These are phyloP conservation scores for Drosophila nigromelanica DNA, from an alignment of 1,140 invertebrate species.

Conservation along the genomic window DNA sequence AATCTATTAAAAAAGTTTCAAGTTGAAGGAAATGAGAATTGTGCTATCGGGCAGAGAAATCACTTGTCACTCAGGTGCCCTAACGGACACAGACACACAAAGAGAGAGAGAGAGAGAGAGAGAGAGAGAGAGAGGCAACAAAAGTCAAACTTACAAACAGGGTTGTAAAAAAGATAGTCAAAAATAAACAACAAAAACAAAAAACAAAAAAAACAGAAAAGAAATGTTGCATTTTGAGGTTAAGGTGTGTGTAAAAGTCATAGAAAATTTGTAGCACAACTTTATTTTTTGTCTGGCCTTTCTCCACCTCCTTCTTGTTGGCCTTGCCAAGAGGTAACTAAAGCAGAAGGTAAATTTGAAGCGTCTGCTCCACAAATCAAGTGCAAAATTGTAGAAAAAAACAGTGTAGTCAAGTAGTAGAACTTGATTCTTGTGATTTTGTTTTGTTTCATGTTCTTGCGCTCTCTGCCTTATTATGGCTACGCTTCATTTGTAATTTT, in stretches of 20 bases:
- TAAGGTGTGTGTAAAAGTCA: slow-evolving; percentile 7
- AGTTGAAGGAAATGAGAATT: slow-evolving; percentile 30
- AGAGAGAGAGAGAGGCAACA: background rate
- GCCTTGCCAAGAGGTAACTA: slow-evolving; percentile 20
- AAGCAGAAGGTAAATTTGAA: slow-evolving; percentile 45
- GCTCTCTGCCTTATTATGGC: slow-evolving; percentile 45
- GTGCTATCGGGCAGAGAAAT: slow-evolving; percentile 36
- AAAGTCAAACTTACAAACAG: slow-evolving; percentile 14
- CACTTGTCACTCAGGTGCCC: slow-evolving; percentile 27
- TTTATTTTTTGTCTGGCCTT: slow-evolving; percentile 10
- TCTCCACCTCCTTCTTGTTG: slow-evolving; percentile 13
- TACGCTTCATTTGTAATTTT: slow-evolving; percentile 37
- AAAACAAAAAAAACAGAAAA: too few species aligned
- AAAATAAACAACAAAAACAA: too few species aligned
- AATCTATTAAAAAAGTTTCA: slow-evolving; percentile 81
- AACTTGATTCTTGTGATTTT: slow-evolving; percentile 40
- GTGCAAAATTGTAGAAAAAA: slow-evolving; percentile 44
- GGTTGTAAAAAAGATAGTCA: slow-evolving; percentile 3
- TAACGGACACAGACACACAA: background rate
- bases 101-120: background rate
- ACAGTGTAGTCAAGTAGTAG: slow-evolving; percentile 24
- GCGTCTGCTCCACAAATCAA: slow-evolving; percentile 70
- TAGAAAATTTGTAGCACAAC: slow-evolving; percentile 25
- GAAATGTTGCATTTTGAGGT: background rate
- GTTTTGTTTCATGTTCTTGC: slow-evolving; percentile 28